phyloP scores from a whole-genome alignment of 2,113 vertebrate species.

The human (Homo sapiens) region DNA sequence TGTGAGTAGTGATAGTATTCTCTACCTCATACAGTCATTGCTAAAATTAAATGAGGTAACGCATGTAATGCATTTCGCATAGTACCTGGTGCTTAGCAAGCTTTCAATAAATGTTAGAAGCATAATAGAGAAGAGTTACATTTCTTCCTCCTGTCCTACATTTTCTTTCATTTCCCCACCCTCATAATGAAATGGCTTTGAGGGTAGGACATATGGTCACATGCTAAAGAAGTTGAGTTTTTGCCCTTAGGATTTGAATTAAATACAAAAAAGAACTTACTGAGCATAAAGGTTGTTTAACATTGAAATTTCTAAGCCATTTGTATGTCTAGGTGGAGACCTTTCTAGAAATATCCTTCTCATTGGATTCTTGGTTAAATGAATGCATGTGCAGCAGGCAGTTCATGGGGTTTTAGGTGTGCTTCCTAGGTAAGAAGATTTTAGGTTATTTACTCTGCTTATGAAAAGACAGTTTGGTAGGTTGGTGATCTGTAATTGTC shows the following conservation, averaged over 20 bases:
- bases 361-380: slow-evolving; percentile 21
- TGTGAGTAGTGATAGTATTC: neutral
- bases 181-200: neutral
- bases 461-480: neutral
- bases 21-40: neutral
- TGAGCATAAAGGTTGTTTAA: neutral
- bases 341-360: neutral
- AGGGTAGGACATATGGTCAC: neutral
- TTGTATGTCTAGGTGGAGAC: neutral
- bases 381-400: neutral
- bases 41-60: neutral
- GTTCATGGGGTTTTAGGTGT: neutral
- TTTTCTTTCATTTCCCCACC: neutral
- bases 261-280: slow-evolving; percentile 3
- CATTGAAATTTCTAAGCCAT: neutral
- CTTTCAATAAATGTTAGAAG: neutral
- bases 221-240: neutral
- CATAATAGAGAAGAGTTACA: neutral
- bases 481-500: slow-evolving; percentile 2
- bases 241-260: neutral
- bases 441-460: neutral
- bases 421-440: neutral
- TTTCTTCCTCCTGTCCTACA: neutral
- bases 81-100: neutral
- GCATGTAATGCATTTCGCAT: neutral